A percentile compares a stretch with the other conserved stretches of the same genome.
Evolutionary conservation across 2,797 vertebrate species (phyloP).

Genomic region (Tamandua tetradactyla): DNA sequence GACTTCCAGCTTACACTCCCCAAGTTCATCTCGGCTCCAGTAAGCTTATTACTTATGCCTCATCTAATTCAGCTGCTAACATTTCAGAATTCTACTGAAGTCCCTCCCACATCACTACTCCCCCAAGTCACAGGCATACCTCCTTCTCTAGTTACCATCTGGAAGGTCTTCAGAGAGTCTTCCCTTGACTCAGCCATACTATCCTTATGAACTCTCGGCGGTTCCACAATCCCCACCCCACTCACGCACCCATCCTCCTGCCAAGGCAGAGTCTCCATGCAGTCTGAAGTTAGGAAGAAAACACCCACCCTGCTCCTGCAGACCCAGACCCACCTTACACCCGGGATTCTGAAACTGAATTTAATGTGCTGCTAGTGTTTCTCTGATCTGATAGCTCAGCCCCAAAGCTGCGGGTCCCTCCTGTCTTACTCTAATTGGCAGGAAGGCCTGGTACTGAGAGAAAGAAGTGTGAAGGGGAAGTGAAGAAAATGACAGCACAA

Average conservation of each 20-base stretch:
- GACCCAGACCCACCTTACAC: background rate
- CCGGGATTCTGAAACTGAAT: background rate
- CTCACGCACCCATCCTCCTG: background rate
- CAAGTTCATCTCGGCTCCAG: background rate
- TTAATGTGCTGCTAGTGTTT: background rate
- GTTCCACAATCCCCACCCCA: background rate
- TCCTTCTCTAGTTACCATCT: background rate
- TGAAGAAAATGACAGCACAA: background rate
- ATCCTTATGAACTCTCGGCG: background rate
- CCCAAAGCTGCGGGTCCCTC: too few species aligned
- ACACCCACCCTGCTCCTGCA: background rate
- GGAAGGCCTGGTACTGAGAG: background rate
- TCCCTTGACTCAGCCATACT: background rate
- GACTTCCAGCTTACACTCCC: background rate
- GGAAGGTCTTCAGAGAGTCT: background rate
- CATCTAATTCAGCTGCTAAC: background rate
- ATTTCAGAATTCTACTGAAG: background rate
- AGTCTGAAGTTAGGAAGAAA: background rate
- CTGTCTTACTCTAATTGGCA: background rate
- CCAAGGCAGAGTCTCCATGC: background rate
- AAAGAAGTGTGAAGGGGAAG: background rate
- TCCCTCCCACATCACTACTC: background rate
- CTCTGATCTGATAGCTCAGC: background rate
- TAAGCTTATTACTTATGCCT: background rate
- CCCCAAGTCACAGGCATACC: background rate